These are phyloP conservation scores for Symphodus melops DNA, from an alignment of 2,113 vertebrate species.

Conservation along the genomic window DNA sequence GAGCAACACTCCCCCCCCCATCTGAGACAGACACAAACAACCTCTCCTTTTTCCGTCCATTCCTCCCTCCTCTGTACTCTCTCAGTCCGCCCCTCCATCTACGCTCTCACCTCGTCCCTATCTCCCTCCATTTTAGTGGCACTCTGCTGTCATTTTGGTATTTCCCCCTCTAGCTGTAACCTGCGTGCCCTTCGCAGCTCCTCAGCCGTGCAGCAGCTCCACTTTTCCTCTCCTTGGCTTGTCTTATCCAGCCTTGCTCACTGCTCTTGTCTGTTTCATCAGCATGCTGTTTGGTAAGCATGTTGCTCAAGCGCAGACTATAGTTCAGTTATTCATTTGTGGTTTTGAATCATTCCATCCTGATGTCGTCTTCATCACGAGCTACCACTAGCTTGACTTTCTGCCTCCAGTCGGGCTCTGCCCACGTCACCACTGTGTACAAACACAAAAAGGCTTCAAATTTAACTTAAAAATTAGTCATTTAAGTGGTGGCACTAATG, in stretches of 20 bases:
- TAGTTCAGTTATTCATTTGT: too few species aligned
- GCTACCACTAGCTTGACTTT: too few species aligned
- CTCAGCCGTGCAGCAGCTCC: not conserved
- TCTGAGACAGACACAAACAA: slow-evolving; percentile 47
- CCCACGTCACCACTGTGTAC: too few species aligned
- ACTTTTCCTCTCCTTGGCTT: not conserved
- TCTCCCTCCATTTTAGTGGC: slow-evolving; percentile 38
- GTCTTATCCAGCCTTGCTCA: not conserved
- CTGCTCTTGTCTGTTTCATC: not conserved
- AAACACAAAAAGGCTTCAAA: too few species aligned
- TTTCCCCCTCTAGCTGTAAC: slow-evolving; percentile 16
- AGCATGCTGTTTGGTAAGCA: too few species aligned
- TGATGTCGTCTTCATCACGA: too few species aligned
- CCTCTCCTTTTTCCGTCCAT: slow-evolving; percentile 31
- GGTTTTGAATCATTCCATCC: too few species aligned
- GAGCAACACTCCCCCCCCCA: slow-evolving; percentile 23
- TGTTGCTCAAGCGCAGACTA: too few species aligned
- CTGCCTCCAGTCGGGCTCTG: too few species aligned
- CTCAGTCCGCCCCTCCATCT: slow-evolving; percentile 35
- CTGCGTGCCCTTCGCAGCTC: not conserved
- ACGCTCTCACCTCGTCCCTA: slow-evolving; percentile 38
- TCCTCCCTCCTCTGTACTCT: slow-evolving; percentile 12
- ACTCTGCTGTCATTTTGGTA: slow-evolving; percentile 38
- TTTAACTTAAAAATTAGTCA: too few species aligned
- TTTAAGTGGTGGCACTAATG: too few species aligned